These are phyloP conservation scores for Vannuccia rotundouncinata DNA, from an alignment of 2,888 invertebrate genomes.

Conservation along the genomic window DNA sequence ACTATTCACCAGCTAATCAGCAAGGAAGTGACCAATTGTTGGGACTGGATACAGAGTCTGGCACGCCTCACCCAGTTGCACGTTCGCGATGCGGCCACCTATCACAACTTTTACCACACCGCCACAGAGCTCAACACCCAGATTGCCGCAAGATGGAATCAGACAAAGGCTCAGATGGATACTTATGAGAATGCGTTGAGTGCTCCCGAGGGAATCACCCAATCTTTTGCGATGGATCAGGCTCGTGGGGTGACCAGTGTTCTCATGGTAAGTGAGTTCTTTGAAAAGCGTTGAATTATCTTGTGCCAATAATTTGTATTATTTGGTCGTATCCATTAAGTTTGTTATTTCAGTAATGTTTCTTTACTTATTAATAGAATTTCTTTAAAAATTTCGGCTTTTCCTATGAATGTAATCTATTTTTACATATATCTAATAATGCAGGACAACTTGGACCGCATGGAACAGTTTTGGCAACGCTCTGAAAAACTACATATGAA, in stretches of 20 bases:
- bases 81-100: slow-evolving; percentile 24
- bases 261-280: neutral
- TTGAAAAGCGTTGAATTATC: no score
- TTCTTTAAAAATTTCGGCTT: no score
- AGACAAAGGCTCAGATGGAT: neutral
- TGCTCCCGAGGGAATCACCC: neutral
- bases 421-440: no score
- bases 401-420: no score
- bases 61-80: slow-evolving; percentile 31
- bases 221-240: neutral
- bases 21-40: slow-evolving; percentile 9
- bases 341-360: no score
- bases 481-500: neutral
- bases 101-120: slow-evolving; percentile 34
- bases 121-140: slow-evolving; percentile 32
- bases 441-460: neutral
- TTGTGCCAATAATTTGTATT: no score
- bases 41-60: slow-evolving; percentile 32
- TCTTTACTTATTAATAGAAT: no score
- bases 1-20: neutral
- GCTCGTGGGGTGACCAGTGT: neutral
- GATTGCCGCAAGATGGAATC: neutral
- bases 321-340: no score
- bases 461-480: slow-evolving; percentile 28
- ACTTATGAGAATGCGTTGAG: neutral